A percentile compares a stretch with the other conserved stretches of the same genome.
These are phyloP conservation scores for Gonocerus acuteangulatus DNA, from an alignment of 2,888 invertebrate genomes.

Conservation along the genomic window DNA sequence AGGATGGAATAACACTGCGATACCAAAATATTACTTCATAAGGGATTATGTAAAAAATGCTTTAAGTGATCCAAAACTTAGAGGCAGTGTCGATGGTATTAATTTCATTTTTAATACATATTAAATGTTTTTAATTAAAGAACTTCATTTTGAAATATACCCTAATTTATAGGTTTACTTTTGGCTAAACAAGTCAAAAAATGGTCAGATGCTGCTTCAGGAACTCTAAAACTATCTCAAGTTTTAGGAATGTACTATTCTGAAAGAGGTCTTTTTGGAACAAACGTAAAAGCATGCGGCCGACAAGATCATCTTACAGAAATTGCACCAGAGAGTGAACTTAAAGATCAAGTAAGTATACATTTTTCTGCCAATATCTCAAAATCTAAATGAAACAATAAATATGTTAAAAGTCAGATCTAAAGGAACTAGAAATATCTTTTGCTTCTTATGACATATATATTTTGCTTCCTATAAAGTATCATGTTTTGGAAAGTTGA, in stretches of 20 bases:
- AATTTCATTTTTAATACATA: neutral
- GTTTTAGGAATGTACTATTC: slow-evolving; percentile 76
- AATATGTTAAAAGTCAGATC: too few species aligned
- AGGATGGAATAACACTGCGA: slow-evolving; percentile 65
- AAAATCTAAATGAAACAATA: too few species aligned
- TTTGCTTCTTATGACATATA: too few species aligned
- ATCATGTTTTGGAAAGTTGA: too few species aligned
- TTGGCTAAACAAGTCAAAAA: slow-evolving; percentile 51
- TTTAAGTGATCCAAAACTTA: slow-evolving; percentile 60
- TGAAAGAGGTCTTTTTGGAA: slow-evolving; percentile 53
- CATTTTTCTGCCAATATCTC: too few species aligned
- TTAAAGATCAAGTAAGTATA: slow-evolving; percentile 42
- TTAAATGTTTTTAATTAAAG: neutral
- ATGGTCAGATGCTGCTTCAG: slow-evolving; percentile 43
- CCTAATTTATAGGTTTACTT: slow-evolving; percentile 49
- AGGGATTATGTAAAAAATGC: slow-evolving; percentile 31
- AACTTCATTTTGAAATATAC: too few species aligned
- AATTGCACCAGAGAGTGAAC: slow-evolving; percentile 35
- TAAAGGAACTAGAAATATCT: too few species aligned
- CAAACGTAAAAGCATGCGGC: slow-evolving; percentile 59
- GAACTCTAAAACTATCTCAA: slow-evolving; percentile 62
- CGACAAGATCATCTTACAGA: slow-evolving; percentile 51
- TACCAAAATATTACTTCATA: slow-evolving; percentile 54
- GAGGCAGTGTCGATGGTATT: slow-evolving; percentile 70
- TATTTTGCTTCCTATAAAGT: too few species aligned